Conservation (phyloP, 2,888 invertebrate species). For the Perizoma affinitatum region DNA sequence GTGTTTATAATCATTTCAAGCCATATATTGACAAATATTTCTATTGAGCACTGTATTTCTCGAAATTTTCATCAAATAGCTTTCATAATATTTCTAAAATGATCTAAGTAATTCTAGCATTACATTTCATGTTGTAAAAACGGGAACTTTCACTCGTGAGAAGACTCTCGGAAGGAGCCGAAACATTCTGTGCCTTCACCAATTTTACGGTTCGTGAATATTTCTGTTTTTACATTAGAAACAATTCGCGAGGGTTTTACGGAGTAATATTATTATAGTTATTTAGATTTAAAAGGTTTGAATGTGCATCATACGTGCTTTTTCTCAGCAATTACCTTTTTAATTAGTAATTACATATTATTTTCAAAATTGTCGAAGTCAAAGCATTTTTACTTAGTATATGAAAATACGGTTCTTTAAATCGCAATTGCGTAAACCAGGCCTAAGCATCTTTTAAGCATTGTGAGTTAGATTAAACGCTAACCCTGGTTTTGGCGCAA, state of each 20-base stretch:
- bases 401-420: neutral
- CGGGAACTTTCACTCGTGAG: too few species aligned
- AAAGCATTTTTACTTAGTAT: conserved; percentile 40
- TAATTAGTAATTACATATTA: conserved; percentile 11
- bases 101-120: too few species aligned
- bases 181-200: too few species aligned
- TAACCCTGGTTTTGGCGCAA: too few species aligned
- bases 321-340: conserved; percentile 4
- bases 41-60: neutral
- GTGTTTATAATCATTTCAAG: conserved; percentile 11
- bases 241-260: too few species aligned
- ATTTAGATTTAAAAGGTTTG: conserved; percentile 11
- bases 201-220: too few species aligned
- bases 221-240: too few species aligned
- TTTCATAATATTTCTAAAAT: neutral
- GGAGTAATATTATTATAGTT: neutral
- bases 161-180: too few species aligned
- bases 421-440: too few species aligned
- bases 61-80: neutral
- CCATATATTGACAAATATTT: conserved; percentile 6
- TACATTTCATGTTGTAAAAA: neutral
- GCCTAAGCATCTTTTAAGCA: too few species aligned
- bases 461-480: too few species aligned
- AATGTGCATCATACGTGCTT: conserved; percentile 12
- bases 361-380: conserved; percentile 38